Conservation (phyloP, 37 sponge, comb jelly and placozoan species). For the Chondrilla cf. caribensis region DNA sequence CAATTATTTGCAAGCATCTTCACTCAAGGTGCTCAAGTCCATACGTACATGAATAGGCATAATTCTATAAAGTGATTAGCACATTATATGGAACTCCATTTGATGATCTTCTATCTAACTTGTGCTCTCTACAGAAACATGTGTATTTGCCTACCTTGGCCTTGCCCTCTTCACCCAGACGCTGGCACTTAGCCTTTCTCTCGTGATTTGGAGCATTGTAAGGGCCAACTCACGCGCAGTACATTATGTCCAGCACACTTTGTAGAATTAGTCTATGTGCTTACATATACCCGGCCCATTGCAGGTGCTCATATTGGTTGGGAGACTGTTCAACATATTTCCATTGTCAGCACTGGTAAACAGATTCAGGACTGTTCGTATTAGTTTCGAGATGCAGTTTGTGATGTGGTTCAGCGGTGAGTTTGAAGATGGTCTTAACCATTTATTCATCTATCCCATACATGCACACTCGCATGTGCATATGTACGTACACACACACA, state of each 20-base stretch:
- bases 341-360: constrained; percentile 81
- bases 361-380: constrained; percentile 71
- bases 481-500: too few species aligned
- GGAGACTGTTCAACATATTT: constrained; percentile 87
- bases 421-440: not conserved
- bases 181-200: constrained; percentile 62
- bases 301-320: constrained; percentile 74
- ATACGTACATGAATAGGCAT: too few species aligned
- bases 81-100: too few species aligned
- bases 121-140: constrained; percentile 87
- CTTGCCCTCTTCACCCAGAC: constrained; percentile 84
- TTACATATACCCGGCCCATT: not conserved
- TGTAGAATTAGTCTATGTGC: not conserved
- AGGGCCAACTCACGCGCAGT: constrained; percentile 20
- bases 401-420: constrained; percentile 95
- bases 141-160: constrained; percentile 93
- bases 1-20: too few species aligned
- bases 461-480: too few species aligned
- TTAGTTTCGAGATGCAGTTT: constrained; percentile 77
- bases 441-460: too few species aligned
- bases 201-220: constrained; percentile 90
- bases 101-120: too few species aligned
- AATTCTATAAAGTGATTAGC: too few species aligned
- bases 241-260: too few species aligned
- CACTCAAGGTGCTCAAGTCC: too few species aligned